Evolutionary conservation across 2,888 invertebrate genomes (phyloP), one percentile per base, ranked within the genome.

Genomic region (Embidobia sp.): DNA sequence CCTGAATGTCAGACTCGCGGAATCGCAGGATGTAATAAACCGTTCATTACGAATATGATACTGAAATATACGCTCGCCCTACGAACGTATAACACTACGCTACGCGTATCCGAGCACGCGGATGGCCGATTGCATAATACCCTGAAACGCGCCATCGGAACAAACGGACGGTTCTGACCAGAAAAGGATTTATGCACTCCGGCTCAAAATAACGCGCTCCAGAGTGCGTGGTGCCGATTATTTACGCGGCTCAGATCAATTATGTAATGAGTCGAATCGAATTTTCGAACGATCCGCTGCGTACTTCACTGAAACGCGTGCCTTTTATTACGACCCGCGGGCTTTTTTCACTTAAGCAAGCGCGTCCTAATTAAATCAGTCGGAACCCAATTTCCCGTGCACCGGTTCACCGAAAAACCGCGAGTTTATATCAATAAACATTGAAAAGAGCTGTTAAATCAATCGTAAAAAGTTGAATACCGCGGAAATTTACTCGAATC

Each of bases 11-110:
- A 53, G 31, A 18, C 44, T 33, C 44, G 42, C 44, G 61, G 27
- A 61, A 37, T 61, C 35, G 11, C 48, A 27, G 15, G 13, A 19
- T 48, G 48, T 26, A 69, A 69, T 69, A 69, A 57, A 57, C 49
- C 31, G 29, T 49, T 69, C 49, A 48, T 69, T 42, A 69, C 40
- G 55, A 69, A 69, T 69, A 57, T 57, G 57, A 69, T 49, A 57
- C 40, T 49, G 26, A 69, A 69, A 53, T 49, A 49, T 49, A 57
- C 40, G 48, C 11, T 44, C 27, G 22, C 27, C 27, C 13, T 4
- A n/a, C 8, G 19, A 67, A 48, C 48, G 27, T 48, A 31, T 15
- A 18, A 11, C 48, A 29, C 49, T 29, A 40, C 27, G 48, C 13
- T n/a, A 26, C 11, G 11, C n/a, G 18, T 33, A n/a, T n/a, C n/a